A percentile compares a stretch with the other conserved stretches of the same genome.
Conservation (phyloP, 2,113 vertebrate species). For the Oreochromis tanganicae region DNA sequence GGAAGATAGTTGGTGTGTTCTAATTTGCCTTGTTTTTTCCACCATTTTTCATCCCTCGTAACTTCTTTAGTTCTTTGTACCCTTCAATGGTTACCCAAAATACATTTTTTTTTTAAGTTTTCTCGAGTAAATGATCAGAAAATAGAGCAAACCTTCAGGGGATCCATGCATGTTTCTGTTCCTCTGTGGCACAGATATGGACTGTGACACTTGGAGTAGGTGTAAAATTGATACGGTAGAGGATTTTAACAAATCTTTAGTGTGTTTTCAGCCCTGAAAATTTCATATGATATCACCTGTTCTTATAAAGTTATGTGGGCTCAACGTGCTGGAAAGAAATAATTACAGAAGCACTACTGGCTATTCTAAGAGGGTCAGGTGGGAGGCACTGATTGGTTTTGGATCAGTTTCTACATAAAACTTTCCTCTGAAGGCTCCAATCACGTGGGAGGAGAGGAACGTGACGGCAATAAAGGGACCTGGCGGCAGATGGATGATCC, state of each 20-base stretch:
- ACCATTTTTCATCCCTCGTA: rapidly evolving
- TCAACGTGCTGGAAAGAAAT: not conserved
- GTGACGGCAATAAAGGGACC: conserved; percentile 89
- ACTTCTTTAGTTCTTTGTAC: not conserved
- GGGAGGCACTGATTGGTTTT: not conserved
- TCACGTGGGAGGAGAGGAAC: conserved; percentile 91
- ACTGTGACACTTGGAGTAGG: not conserved
- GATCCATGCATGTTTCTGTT: not conserved
- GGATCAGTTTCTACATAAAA: not conserved
- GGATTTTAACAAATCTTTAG: not conserved
- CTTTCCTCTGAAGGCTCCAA: conserved; percentile 73
- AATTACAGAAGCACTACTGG: not conserved
- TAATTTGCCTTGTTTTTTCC: not conserved
- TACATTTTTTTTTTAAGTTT: not conserved
- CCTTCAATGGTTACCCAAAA: not conserved
- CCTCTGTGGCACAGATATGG: not conserved
- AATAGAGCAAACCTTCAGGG: not conserved
- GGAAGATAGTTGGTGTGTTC: rapidly evolving
- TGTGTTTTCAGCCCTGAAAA: not conserved
- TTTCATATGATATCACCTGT: not conserved
- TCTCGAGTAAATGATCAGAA: not conserved
- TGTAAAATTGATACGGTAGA: not conserved
- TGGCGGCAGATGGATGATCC: conserved; percentile 91
- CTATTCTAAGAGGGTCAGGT: not conserved
- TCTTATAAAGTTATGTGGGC: not conserved